phyloP scores from a whole-genome alignment of 2,113 vertebrate genomes.

The Megaleporinus macrocephalus region DNA sequence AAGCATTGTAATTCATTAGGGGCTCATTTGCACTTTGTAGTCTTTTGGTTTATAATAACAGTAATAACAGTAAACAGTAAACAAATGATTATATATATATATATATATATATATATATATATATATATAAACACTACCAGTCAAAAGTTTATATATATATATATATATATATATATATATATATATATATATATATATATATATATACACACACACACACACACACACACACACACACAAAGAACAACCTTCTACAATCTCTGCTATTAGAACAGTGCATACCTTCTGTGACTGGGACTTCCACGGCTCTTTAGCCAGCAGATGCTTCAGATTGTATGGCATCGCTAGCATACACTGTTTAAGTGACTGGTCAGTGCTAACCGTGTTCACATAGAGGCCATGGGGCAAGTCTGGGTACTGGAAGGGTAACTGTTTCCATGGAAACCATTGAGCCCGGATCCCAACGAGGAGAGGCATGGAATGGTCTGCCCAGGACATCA shows the following conservation, averaged over 20 bases:
- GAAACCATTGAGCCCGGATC: slow-evolving; percentile 83
- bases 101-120: no score
- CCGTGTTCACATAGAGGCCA: slow-evolving; percentile 71
- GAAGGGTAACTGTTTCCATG: slow-evolving; percentile 68
- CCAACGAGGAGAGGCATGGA: slow-evolving; percentile 85
- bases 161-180: no score
- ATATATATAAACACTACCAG: no score
- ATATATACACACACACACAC: no score
- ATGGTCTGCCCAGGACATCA: slow-evolving; percentile 90
- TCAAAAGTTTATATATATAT: no score
- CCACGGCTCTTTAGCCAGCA: slow-evolving; percentile 92
- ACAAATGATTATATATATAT: no score
- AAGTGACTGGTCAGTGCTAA: slow-evolving; percentile 66
- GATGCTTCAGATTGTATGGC: slow-evolving; percentile 79
- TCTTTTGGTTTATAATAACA: no score
- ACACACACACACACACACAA: no score
- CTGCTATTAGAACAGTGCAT: slow-evolving; percentile 15
- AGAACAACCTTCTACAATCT: neutral
- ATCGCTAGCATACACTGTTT: slow-evolving; percentile 79
- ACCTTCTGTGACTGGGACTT: slow-evolving; percentile 89
- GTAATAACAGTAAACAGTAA: no score
- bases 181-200: no score
- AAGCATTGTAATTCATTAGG: no score
- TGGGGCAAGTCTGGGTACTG: slow-evolving; percentile 47
- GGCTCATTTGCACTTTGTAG: no score